These are phyloP conservation scores for Aplocera efformata DNA, from an alignment of 2,888 invertebrate species.

Conservation along the genomic window DNA sequence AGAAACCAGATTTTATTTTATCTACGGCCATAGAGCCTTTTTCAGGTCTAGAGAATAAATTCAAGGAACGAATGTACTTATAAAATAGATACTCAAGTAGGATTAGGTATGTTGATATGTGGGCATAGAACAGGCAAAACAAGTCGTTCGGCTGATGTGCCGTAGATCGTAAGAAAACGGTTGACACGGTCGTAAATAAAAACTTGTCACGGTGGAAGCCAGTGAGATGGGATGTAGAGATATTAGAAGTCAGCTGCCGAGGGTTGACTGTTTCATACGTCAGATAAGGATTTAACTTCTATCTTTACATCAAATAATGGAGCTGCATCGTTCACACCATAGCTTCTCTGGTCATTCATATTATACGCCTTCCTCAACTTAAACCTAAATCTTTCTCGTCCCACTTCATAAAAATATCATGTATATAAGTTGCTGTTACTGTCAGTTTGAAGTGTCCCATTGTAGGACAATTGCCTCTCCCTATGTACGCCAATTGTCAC, in stretches of 20 bases:
- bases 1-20: slow-evolving; percentile 6
- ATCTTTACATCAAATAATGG: background rate
- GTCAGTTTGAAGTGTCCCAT: too few relatives aligned
- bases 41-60: slow-evolving; percentile 5
- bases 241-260: slow-evolving; percentile 20
- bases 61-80: slow-evolving; percentile 3
- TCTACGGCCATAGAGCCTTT: background rate
- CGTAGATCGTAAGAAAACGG: slow-evolving; percentile 18
- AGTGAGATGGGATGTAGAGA: slow-evolving; percentile 24
- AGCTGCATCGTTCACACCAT: background rate
- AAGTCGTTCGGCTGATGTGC: slow-evolving; percentile 21
- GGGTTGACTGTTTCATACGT: slow-evolving; percentile 4
- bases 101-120: slow-evolving; percentile 16
- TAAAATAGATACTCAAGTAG: slow-evolving; percentile 12
- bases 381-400: too few relatives aligned
- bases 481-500: too few relatives aligned
- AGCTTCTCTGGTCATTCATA: too few relatives aligned
- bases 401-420: too few relatives aligned
- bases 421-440: too few relatives aligned
- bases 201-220: slow-evolving; percentile 17
- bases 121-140: slow-evolving; percentile 14
- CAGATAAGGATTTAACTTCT: background rate
- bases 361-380: too few relatives aligned
- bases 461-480: too few relatives aligned
- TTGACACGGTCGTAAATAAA: slow-evolving; percentile 17